These are phyloP conservation scores for Akabosia matsudoensis DNA, from an alignment of 1,140 invertebrate species.

Conservation along the genomic window DNA sequence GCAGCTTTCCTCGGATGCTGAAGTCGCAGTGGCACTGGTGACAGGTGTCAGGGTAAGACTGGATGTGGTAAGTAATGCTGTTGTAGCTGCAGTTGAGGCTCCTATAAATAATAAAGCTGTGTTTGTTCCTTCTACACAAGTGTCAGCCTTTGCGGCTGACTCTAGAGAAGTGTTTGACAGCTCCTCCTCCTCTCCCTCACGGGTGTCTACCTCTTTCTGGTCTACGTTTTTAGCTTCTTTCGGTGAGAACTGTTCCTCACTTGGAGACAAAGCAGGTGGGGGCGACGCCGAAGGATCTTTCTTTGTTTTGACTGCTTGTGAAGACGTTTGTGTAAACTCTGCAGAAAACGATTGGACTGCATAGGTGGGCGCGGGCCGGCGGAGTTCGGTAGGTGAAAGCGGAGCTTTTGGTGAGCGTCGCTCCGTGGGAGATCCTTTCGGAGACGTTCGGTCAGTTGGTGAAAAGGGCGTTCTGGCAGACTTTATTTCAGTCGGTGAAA, in stretches of 20 bases:
- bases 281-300: too few relatives aligned
- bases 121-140: slow-evolving; percentile 12
- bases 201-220: slow-evolving; percentile 30
- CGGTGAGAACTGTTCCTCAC: slow-evolving; percentile 7
- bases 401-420: neutral
- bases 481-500: neutral
- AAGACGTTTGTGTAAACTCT: too few relatives aligned
- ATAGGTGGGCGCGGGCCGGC: too few relatives aligned
- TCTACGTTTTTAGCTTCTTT: slow-evolving; percentile 35
- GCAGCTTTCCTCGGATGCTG: neutral
- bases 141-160: slow-evolving; percentile 21
- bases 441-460: neutral
- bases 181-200: slow-evolving; percentile 10
- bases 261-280: too few relatives aligned
- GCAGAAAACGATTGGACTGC: too few relatives aligned
- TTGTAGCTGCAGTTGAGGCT: neutral
- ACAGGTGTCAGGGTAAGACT: neutral
- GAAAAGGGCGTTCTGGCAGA: neutral
- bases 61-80: neutral
- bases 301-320: too few relatives aligned
- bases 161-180: slow-evolving; percentile 15
- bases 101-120: slow-evolving; percentile 17
- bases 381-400: too few relatives aligned
- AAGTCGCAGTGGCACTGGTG: neutral
- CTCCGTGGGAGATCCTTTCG: neutral